These are phyloP conservation scores for Drymodes brunneopygia DNA, from an alignment of 2,113 vertebrate genomes.

Conservation along the genomic window DNA sequence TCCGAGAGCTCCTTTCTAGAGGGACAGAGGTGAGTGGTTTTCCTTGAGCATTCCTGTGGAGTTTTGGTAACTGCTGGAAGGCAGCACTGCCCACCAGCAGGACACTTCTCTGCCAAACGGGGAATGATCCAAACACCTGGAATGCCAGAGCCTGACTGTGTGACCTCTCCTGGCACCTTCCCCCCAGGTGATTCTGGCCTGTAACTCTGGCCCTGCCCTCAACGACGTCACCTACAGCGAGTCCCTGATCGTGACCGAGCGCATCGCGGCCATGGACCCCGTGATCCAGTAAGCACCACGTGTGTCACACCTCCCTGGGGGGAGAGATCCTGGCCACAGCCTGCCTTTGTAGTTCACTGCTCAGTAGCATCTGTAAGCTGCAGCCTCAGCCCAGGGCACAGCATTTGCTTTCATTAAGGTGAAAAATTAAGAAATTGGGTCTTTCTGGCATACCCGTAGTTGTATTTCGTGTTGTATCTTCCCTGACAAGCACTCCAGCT, in stretches of 20 bases:
- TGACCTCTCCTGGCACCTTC: neutral
- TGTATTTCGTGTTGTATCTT: neutral
- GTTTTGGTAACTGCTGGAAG: neutral
- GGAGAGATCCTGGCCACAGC: accelerated
- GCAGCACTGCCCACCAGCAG: neutral
- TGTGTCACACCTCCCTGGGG: neutral
- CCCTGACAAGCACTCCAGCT: neutral
- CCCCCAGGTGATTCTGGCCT: slow-evolving; percentile 89
- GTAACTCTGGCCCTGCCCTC: slow-evolving; percentile 93
- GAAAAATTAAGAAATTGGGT: neutral
- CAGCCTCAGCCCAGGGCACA: neutral
- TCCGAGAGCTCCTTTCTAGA: slow-evolving; percentile 94
- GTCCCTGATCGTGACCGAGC: slow-evolving; percentile 86
- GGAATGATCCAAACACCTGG: neutral
- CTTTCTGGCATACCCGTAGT: accelerated
- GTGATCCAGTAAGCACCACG: slow-evolving; percentile 80
- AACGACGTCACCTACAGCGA: slow-evolving; percentile 95
- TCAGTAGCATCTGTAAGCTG: neutral
- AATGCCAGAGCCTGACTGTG: neutral
- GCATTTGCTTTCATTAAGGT: neutral
- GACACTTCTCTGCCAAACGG: neutral
- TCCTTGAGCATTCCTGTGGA: neutral
- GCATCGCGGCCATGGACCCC: slow-evolving; percentile 89
- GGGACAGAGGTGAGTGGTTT: slow-evolving; percentile 87
- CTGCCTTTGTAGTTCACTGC: accelerated